Evolutionary conservation across 2,888 invertebrate genomes (phyloP).

Genomic region (Chrysomela aeneicollis): DNA sequence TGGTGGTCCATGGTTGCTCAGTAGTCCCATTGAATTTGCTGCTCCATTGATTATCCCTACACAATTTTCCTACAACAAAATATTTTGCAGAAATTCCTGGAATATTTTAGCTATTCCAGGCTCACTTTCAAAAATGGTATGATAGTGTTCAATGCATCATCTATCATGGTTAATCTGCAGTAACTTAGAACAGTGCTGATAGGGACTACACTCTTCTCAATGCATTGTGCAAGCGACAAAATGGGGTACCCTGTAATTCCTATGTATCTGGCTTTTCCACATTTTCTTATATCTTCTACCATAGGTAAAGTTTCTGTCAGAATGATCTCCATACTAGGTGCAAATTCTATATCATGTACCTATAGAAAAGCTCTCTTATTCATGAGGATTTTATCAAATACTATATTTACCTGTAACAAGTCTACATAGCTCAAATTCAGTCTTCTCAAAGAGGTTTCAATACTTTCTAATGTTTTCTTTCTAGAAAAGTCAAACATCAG

Average conservation of each 20-base stretch:
- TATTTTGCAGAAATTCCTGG: no score
- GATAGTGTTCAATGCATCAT: constrained; percentile 78
- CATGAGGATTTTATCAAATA: background rate
- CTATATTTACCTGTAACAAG: constrained; percentile 78
- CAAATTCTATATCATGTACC: constrained; percentile 95
- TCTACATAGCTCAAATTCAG: constrained; percentile 86
- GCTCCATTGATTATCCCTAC: constrained; percentile 87
- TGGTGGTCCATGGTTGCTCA: constrained; percentile 77
- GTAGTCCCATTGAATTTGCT: constrained; percentile 81
- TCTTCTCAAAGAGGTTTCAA: constrained; percentile 76
- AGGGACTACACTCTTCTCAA: constrained; percentile 67
- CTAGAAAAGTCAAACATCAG: constrained; percentile 88
- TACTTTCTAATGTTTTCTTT: constrained; percentile 76
- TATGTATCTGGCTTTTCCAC: constrained; percentile 79
- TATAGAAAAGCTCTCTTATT: constrained; percentile 55
- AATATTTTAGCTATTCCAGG: no score
- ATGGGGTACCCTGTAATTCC: constrained; percentile 90
- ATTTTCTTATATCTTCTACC: constrained; percentile 75
- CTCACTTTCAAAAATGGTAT: constrained; percentile 78
- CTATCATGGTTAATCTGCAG: constrained; percentile 80
- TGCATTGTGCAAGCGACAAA: constrained; percentile 75
- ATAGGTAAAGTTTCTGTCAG: constrained; percentile 88
- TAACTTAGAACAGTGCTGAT: constrained; percentile 81
- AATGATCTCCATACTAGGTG: constrained; percentile 75
- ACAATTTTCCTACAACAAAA: constrained; percentile 66